Conservation (phyloP, 2,888 invertebrate genomes). For the Eurytoma adleriae region DNA sequence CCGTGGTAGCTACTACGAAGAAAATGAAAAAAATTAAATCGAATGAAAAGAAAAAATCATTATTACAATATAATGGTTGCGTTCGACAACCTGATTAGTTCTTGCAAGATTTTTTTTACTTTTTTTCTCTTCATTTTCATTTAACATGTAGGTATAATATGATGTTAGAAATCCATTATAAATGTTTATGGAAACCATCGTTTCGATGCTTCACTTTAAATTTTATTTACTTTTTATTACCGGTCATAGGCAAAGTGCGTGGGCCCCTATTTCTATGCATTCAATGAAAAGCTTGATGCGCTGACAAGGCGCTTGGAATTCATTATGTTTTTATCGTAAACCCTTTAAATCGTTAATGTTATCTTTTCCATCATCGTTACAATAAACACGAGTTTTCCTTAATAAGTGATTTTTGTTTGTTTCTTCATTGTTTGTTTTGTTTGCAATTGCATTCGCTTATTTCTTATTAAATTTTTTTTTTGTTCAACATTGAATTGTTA, state of each 20-base stretch:
- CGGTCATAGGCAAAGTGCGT: conserved; percentile 66
- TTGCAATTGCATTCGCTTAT: conserved; percentile 60
- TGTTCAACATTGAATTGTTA: conserved; percentile 47
- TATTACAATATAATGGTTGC: neutral
- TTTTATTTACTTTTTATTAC: conserved; percentile 55
- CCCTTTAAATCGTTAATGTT: conserved; percentile 38
- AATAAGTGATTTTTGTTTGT: conserved; percentile 46
- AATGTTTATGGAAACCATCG: conserved; percentile 56
- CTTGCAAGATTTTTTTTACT: conserved; percentile 16
- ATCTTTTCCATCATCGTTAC: conserved; percentile 41
- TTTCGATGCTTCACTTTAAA: conserved; percentile 56
- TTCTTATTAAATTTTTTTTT: conserved; percentile 57
- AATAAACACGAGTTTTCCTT: conserved; percentile 48
- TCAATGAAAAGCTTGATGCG: conserved; percentile 67
- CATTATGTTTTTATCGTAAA: conserved; percentile 48
- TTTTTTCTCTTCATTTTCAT: conserved; percentile 33
- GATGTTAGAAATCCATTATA: conserved; percentile 60
- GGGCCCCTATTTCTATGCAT: conserved; percentile 70
- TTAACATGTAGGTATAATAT: conserved; percentile 36
- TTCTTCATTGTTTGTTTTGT: conserved; percentile 58
- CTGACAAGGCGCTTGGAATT: conserved; percentile 51
- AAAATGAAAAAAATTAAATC: conserved; percentile 6
- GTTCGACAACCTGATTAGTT: neutral
- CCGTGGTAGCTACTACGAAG: conserved; percentile 17
- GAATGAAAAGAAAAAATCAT: conserved; percentile 34